Evolutionary conservation across 2,888 invertebrate species (phyloP).

Genomic region (Chouioia cunea): DNA sequence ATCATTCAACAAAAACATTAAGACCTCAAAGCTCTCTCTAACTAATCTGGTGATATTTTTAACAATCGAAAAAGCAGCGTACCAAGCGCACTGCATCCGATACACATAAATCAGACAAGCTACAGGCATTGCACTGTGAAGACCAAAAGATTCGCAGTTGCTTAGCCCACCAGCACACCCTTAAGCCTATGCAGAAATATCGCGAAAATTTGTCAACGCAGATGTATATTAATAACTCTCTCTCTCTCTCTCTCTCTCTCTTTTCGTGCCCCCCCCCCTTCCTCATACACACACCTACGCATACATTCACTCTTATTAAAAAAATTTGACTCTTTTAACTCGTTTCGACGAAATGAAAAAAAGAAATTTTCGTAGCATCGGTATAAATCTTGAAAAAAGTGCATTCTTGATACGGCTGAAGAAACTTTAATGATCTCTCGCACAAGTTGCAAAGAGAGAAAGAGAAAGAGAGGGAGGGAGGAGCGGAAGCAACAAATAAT

Average conservation of each 20-base stretch:
- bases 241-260: neutral
- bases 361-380: neutral
- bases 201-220: slow-evolving; percentile 56
- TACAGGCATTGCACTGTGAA: slow-evolving; percentile 23
- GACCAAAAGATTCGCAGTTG: slow-evolving; percentile 33
- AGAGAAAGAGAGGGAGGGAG: neutral
- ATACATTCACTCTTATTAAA: slow-evolving; percentile 45
- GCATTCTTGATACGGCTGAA: neutral
- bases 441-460: neutral
- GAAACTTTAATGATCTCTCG: neutral
- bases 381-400: neutral
- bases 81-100: slow-evolving; percentile 17
- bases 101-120: slow-evolving; percentile 27
- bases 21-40: neutral
- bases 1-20: neutral
- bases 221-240: slow-evolving; percentile 54
- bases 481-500: slow-evolving; percentile 69
- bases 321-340: slow-evolving; percentile 58
- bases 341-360: neutral
- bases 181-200: slow-evolving; percentile 53
- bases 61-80: slow-evolving; percentile 30
- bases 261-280: slow-evolving; percentile 11
- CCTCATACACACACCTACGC: slow-evolving; percentile 31
- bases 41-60: slow-evolving; percentile 27
- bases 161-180: slow-evolving; percentile 36